A percentile compares a stretch with the other conserved stretches of the same genome.
phyloP scores from a whole-genome alignment of 2,113 vertebrate genomes.

The Platycercus adscitus region DNA sequence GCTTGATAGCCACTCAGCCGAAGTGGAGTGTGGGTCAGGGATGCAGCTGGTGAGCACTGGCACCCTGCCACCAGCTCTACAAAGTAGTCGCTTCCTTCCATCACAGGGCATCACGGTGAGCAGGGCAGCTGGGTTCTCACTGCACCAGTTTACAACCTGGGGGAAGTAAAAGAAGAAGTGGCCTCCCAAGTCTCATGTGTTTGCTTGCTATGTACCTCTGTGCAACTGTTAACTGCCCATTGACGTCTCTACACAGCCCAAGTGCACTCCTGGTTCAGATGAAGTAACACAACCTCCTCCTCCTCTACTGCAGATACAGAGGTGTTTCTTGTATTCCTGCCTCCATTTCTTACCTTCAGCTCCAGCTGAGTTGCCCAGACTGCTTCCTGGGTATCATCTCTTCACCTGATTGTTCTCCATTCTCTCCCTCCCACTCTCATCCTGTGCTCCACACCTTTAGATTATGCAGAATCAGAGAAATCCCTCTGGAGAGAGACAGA shows the following conservation, averaged over 20 bases:
- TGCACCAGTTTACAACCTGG: accelerated
- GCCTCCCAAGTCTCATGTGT: neutral
- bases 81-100: accelerated
- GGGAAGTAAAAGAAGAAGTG: neutral
- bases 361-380: neutral
- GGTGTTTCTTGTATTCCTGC: neutral
- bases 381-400: neutral
- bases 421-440: neutral
- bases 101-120: accelerated
- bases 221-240: neutral
- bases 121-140: neutral
- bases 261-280: accelerated
- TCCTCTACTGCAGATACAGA: neutral
- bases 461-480: neutral
- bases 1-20: accelerated
- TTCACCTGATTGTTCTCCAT: neutral
- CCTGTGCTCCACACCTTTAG: neutral
- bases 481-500: neutral
- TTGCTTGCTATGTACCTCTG: neutral
- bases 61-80: neutral
- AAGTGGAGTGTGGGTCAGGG: neutral
- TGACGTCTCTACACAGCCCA: accelerated
- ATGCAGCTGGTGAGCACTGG: neutral
- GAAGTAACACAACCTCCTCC: neutral
- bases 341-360: neutral